These are phyloP conservation scores for Peromyscus eremicus DNA, from an alignment of 2,797 vertebrate genomes.

Conservation along the genomic window DNA sequence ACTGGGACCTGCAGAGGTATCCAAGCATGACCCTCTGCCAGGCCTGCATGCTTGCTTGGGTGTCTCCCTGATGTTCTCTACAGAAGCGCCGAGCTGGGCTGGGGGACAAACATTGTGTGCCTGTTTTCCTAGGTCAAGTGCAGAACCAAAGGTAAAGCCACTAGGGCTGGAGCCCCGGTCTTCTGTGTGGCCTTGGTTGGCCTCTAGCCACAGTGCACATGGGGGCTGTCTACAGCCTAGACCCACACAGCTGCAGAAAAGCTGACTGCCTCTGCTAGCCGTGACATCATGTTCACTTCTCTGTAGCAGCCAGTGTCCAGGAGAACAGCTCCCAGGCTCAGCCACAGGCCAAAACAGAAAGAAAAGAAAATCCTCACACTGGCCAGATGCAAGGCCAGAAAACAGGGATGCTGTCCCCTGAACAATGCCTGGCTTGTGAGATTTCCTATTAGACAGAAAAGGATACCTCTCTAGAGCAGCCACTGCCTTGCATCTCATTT, in stretches of 20 bases:
- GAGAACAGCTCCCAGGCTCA: conserved; percentile 63
- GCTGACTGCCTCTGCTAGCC: conserved; percentile 81
- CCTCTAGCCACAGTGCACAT: conserved; percentile 49
- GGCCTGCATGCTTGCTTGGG: rapidly evolving
- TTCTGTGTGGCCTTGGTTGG: not conserved
- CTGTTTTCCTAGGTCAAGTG: not conserved
- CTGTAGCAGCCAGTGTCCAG: conserved; percentile 80
- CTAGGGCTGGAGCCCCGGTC: not conserved
- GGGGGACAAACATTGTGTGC: not conserved
- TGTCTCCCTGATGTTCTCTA: not conserved
- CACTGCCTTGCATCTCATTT: not conserved
- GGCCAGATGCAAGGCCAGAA: not conserved
- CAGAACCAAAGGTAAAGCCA: conserved; percentile 29
- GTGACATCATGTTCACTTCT: conserved; percentile 72
- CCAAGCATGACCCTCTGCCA: rapidly evolving
- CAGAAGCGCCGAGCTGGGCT: not conserved
- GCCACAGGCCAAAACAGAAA: conserved; percentile 38
- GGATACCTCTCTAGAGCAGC: not conserved
- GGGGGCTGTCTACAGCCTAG: conserved; percentile 64
- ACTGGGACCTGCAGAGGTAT: rapidly evolving
- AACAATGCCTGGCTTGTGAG: rapidly evolving
- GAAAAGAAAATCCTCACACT: not conserved
- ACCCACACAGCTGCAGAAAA: conserved; percentile 77
- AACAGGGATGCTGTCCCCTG: not conserved
- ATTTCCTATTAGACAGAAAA: conserved; percentile 47